A percentile compares a stretch with the other conserved stretches of the same genome.
Evolutionary conservation across 2,797 vertebrate species (phyloP).

Genomic region (Sebastes itinus): DNA sequence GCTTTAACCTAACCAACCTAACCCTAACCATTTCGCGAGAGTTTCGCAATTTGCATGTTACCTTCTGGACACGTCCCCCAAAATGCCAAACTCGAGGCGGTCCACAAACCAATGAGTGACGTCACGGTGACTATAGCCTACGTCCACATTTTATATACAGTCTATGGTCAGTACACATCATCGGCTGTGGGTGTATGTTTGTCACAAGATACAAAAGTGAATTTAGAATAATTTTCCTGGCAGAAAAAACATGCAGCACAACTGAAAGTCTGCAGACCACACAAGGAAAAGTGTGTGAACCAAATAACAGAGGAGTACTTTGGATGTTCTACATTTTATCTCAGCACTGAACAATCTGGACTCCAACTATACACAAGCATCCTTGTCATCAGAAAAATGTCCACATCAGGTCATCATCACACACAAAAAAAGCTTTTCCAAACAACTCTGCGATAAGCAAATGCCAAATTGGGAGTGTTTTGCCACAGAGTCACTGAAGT

Average conservation of each 20-base stretch:
- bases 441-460: conserved; percentile 76
- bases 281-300: background rate
- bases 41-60: no score
- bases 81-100: background rate
- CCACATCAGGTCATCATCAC: conserved; percentile 59
- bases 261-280: background rate
- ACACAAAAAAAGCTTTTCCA: conserved; percentile 64
- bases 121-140: background rate
- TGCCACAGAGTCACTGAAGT: conserved; percentile 28
- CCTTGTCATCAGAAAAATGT: conserved; percentile 45
- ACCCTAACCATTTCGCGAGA: no score
- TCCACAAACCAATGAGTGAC: background rate
- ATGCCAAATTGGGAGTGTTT: conserved; percentile 58
- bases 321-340: conserved; percentile 40
- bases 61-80: no score
- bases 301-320: conserved; percentile 16
- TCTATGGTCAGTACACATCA: background rate
- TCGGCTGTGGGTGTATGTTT: background rate
- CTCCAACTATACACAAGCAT: conserved; percentile 38
- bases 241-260: background rate
- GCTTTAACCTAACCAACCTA: no score
- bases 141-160: background rate
- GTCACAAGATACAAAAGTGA: background rate
- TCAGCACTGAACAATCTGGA: conserved; percentile 39
- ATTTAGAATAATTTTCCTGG: background rate